Base-by-base conservation (phyloP, 2,888 invertebrate genomes). In the Camponotus fellah region DNA sequence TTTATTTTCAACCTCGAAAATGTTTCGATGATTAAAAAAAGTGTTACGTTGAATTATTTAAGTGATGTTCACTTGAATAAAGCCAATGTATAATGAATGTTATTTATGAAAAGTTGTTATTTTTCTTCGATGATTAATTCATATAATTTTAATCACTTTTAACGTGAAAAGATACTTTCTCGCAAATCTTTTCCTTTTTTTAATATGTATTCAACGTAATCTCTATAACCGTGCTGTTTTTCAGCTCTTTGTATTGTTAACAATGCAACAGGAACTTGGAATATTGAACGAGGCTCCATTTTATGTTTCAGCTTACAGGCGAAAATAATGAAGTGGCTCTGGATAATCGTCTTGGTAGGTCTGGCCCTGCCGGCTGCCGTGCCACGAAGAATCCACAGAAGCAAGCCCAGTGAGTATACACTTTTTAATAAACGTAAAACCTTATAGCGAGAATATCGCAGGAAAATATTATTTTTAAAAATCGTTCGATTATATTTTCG, bases 361-460 rank as follows among this genome's bases (percentile, higher is more conserved):
- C 84, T 92, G 84, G 91, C 91, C 40, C 85, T 94, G 86, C 93
- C 93, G 53, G 92, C 91, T 26, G 92, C 93, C 56, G 92, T 92
- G 60, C 91, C 92, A 53, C 90, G 93, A 90, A 91, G 92, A 90
- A 92, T 91, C 82, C 92, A 92, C 87, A 93, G 91, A 83, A 91
- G 87, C 87, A 93, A 93, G 88, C 92, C 93, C 82, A 93, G 93
- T 94, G 91, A 79, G 79, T 79, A 80, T 60, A 60, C 12, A 17
- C 4, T 46, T 60, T 43, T 69, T 17, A 58, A 58, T 32, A 37
- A 40, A 34, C 34, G 49, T 53, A 53, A 53, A 46, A 0, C 26
- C 12, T 46, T 49, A 14, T 21, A 37, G 37, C 34, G 26, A 21
- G 40, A 6, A 37, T 37, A 14, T 40, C 21, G 46, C 26, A 4